Percentiles rank a stretch among this genome's conserved stretches.
Evolutionary conservation across 2,888 invertebrate genomes (phyloP).

Genomic region (Vesta saturnalis): DNA sequence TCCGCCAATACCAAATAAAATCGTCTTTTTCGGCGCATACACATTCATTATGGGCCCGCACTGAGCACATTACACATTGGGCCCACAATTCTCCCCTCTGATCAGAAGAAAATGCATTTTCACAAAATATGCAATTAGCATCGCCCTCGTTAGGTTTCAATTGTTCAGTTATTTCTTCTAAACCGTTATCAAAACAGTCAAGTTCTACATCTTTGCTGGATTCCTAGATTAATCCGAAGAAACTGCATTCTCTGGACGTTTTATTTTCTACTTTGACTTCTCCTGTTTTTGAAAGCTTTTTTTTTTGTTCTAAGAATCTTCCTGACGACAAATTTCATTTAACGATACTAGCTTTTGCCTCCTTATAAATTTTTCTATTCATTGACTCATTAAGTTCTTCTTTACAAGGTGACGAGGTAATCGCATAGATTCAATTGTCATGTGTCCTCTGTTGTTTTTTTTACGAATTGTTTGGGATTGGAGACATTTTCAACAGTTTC

Average conservation of each 20-base stretch:
- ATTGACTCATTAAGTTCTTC: conserved; percentile 10
- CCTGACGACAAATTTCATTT: conserved; percentile 8
- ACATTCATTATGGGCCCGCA: neutral
- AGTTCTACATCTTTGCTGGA: conserved; percentile 10
- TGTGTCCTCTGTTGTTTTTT: conserved; percentile 8
- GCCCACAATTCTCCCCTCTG: neutral
- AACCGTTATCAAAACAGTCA: neutral
- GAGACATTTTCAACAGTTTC: conserved; percentile 8
- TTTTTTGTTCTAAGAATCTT: conserved; percentile 1
- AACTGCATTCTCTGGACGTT: conserved; percentile 7
- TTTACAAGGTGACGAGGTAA: conserved; percentile 8
- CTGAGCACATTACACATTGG: neutral
- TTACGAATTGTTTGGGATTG: conserved; percentile 13
- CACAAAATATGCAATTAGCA: neutral
- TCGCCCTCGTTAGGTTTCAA: conserved; percentile 1
- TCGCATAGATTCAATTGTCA: conserved; percentile 5
- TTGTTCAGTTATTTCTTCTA: neutral
- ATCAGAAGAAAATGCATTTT: neutral
- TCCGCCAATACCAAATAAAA: too few relatives aligned
- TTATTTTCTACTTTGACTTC: conserved; percentile 12
- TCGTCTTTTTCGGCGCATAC: neutral
- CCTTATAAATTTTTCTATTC: conserved; percentile 8
- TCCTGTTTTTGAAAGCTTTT: conserved; percentile 3
- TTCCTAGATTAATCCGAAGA: neutral
- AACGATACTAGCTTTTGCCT: conserved; percentile 5